Conservation (phyloP, 1,140 invertebrate genomes). For the Glossosoma conforme region DNA sequence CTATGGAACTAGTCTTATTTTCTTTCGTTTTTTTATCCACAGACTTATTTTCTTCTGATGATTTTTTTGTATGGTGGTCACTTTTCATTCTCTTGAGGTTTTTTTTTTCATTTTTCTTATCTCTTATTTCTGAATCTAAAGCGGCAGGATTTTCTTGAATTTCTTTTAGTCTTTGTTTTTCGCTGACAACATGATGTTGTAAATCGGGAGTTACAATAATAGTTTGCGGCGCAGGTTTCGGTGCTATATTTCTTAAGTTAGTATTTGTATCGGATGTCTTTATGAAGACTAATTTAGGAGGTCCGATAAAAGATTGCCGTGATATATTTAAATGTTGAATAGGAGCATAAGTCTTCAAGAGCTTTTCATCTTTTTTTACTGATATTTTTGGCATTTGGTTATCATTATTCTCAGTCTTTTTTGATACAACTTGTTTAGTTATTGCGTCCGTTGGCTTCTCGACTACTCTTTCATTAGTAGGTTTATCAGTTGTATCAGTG, state of each 20-base stretch:
- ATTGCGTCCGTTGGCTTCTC: conserved; percentile 21
- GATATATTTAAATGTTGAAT: conserved; percentile 34
- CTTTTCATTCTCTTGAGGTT: conserved; percentile 45
- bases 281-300: conserved; percentile 48
- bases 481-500: conserved; percentile 24
- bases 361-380: conserved; percentile 49
- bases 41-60: conserved; percentile 28
- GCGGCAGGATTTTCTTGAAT: conserved; percentile 7
- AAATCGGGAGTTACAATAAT: conserved; percentile 39
- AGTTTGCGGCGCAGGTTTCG: conserved; percentile 40
- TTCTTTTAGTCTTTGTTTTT: conserved; percentile 13
- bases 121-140: conserved; percentile 14
- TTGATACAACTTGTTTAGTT: conserved; percentile 32
- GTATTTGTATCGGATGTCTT: conserved; percentile 43
- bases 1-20: conserved; percentile 31
- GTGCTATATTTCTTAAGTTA: conserved; percentile 37
- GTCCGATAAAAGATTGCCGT: conserved; percentile 48
- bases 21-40: conserved; percentile 38
- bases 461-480: conserved; percentile 14
- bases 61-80: conserved; percentile 34
- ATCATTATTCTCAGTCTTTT: conserved; percentile 33
- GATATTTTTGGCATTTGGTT: conserved; percentile 37
- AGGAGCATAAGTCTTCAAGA: conserved; percentile 43
- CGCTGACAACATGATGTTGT: conserved; percentile 17
- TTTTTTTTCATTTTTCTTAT: conserved; percentile 37